These are phyloP conservation scores for Callopanchax toddi DNA, from an alignment of 2,113 vertebrate species.

Conservation along the genomic window DNA sequence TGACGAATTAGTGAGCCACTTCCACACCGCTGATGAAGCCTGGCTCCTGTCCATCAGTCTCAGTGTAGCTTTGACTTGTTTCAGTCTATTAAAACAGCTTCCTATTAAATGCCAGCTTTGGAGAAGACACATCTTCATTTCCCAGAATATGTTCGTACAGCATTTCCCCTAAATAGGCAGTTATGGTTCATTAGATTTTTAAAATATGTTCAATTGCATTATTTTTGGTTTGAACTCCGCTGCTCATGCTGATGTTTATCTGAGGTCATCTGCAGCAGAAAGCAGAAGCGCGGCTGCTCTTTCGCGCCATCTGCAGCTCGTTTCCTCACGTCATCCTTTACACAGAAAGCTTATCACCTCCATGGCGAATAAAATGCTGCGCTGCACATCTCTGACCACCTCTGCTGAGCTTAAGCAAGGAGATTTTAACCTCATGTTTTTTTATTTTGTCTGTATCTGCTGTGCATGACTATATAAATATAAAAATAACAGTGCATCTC, in stretches of 20 bases:
- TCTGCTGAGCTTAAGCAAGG: constrained; percentile 18
- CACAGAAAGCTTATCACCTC: constrained; percentile 10
- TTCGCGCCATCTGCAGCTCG: constrained; percentile 48
- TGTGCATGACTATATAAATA: not conserved
- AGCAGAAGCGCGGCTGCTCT: constrained; percentile 38
- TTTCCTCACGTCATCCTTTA: constrained; percentile 24
- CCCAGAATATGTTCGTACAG: not conserved
- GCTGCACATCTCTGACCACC: constrained; percentile 4
- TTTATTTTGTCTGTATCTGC: constrained; percentile 3
- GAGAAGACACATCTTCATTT: not conserved
- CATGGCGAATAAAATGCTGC: not conserved
- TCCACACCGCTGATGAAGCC: constrained; percentile 71
- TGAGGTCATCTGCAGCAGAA: constrained; percentile 36
- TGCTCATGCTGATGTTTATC: constrained; percentile 37
- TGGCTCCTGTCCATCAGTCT: constrained; percentile 75
- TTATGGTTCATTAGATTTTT: constrained; percentile 37
- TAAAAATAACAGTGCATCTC: not conserved
- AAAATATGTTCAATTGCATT: constrained; percentile 65
- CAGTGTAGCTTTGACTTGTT: constrained; percentile 27
- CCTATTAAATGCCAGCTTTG: not conserved
- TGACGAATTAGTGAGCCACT: constrained; percentile 74
- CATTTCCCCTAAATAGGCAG: not conserved
- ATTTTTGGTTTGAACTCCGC: constrained; percentile 46
- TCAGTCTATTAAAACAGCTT: constrained; percentile 38
- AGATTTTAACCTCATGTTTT: constrained; percentile 3